Conservation (phyloP, 2,113 vertebrate species). For the Empidonax alnorum region DNA sequence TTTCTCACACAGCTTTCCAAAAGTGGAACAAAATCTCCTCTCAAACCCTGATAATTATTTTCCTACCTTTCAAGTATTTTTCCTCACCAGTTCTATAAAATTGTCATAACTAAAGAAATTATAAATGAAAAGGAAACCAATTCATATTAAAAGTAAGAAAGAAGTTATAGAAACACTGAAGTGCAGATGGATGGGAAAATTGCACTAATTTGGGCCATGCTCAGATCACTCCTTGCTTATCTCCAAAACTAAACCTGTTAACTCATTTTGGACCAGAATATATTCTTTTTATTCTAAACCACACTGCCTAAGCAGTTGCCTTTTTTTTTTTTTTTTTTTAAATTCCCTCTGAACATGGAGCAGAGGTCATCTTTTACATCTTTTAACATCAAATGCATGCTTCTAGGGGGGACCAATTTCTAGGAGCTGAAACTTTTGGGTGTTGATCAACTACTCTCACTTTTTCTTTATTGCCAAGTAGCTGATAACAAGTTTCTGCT, state of each 20-base stretch:
- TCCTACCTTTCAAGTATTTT: background rate
- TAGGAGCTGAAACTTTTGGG: background rate
- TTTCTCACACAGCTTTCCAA: background rate
- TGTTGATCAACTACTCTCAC: background rate
- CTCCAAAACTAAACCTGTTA: background rate
- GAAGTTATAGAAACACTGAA: background rate
- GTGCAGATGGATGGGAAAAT: background rate
- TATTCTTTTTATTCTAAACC: background rate
- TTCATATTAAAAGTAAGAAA: background rate
- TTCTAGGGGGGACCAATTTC: constrained; percentile 42
- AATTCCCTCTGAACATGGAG: background rate
- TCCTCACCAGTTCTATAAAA: background rate
- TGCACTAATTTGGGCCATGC: background rate
- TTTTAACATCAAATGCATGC: background rate
- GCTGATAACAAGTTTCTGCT: background rate
- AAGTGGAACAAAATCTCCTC: background rate
- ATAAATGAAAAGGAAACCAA: background rate
- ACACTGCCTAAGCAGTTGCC: background rate
- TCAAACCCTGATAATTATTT: background rate
- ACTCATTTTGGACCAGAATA: background rate
- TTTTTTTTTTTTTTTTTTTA: background rate
- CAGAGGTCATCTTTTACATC: background rate
- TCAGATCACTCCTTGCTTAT: background rate
- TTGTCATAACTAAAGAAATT: background rate
- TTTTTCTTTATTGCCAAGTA: background rate